These are phyloP conservation scores for Latrodectus hesperus DNA, from an alignment of 2,888 invertebrate genomes.

Conservation along the genomic window DNA sequence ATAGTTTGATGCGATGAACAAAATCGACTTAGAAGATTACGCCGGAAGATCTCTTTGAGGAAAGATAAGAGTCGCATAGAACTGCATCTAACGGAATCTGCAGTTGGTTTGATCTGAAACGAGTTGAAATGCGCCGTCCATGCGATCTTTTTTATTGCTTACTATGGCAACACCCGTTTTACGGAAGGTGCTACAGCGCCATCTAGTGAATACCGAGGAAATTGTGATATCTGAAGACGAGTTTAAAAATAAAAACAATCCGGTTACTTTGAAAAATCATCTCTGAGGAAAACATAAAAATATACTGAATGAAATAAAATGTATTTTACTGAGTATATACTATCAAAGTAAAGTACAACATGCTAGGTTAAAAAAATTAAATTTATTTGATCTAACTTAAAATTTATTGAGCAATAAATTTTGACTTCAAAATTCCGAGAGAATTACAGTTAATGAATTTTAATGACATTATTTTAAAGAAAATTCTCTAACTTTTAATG, in stretches of 20 bases:
- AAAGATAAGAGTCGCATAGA: background rate
- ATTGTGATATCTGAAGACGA: background rate
- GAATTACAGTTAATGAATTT: no score
- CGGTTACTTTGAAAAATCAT: background rate
- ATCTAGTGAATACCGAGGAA: conserved; percentile 2
- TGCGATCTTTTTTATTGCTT: conserved; percentile 50
- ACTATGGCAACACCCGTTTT: conserved; percentile 27
- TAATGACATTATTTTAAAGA: no score
- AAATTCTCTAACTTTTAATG: no score
- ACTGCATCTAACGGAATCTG: conserved; percentile 43
- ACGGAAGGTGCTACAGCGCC: conserved; percentile 12
- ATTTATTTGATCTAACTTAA: no score
- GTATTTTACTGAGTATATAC: background rate
- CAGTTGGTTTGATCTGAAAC: conserved; percentile 43
- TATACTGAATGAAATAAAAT: background rate
- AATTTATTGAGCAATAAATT: no score
- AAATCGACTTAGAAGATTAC: no score
- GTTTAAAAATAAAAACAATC: background rate
- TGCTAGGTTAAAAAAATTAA: no score
- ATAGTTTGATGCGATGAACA: no score
- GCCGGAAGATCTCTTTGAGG: background rate
- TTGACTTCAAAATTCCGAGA: no score
- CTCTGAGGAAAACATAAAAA: background rate
- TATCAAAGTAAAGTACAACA: no score
- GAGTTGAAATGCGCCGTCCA: conserved; percentile 39